These are phyloP conservation scores for Zosterops japonicus DNA, from an alignment of 2,113 vertebrate species.

Conservation along the genomic window DNA sequence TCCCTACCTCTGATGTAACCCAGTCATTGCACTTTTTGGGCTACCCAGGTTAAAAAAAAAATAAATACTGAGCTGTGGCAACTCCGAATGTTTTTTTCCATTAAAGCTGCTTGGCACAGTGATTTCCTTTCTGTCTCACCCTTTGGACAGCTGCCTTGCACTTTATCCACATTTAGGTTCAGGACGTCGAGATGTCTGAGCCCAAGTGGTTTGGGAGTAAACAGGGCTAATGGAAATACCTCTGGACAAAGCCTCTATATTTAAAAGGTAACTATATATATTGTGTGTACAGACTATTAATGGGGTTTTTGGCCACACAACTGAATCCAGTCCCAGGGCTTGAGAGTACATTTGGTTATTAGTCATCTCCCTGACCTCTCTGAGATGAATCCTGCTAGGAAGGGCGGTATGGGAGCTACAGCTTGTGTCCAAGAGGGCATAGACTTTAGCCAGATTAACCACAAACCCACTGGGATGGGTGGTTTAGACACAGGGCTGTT, in stretches of 20 bases:
- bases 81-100: constrained; percentile 23
- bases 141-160: not conserved
- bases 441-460: constrained; percentile 32
- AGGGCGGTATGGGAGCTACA: not conserved
- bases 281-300: not conserved
- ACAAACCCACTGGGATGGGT: not conserved
- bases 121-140: constrained; percentile 13
- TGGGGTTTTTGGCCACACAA: constrained; percentile 1
- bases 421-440: not conserved
- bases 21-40: not conserved
- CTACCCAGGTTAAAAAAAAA: not conserved
- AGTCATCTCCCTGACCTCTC: not conserved
- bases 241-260: constrained; percentile 52
- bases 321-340: not conserved
- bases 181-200: not conserved
- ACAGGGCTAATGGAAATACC: constrained; percentile 25
- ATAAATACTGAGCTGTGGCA: not conserved
- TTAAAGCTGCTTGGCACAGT: not conserved
- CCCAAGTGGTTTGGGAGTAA: constrained; percentile 16
- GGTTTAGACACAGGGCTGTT: not conserved
- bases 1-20: not conserved
- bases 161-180: constrained; percentile 22
- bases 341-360: not conserved
- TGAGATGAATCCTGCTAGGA: not conserved
- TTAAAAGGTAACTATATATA: constrained; percentile 40